phyloP scores from a whole-genome alignment of 2,888 invertebrate species.

The Caenorhabditis afra region DNA sequence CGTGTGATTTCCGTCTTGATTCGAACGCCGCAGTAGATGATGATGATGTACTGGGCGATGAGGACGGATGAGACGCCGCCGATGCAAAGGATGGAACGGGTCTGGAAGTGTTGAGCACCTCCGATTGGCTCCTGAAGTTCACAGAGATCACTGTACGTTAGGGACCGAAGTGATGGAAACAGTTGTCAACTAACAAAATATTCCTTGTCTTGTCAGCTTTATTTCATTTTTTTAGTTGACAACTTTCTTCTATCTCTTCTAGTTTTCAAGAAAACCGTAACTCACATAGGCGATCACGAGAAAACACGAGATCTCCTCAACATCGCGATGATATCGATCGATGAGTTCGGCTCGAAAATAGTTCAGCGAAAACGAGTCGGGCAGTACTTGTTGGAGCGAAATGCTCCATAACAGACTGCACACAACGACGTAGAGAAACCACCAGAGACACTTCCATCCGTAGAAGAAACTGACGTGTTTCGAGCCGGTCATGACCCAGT shows the following conservation, averaged over 20 bases:
- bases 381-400: background rate
- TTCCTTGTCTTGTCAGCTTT: too few relatives aligned
- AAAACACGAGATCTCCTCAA: background rate
- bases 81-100: too few relatives aligned
- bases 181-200: too few relatives aligned
- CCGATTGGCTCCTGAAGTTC: too few relatives aligned
- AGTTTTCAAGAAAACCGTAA: too few relatives aligned
- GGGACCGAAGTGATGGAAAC: too few relatives aligned
- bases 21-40: constrained; percentile 19
- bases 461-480: constrained; percentile 1
- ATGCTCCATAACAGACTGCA: constrained; percentile 2
- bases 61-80: background rate
- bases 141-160: too few relatives aligned
- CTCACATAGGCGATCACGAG: background rate
- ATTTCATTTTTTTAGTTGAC: too few relatives aligned
- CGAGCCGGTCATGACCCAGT: constrained; percentile 18
- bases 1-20: constrained; percentile 1
- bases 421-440: background rate
- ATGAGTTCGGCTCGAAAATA: constrained; percentile 2
- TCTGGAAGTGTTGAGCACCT: too few relatives aligned
- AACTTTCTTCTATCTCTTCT: too few relatives aligned
- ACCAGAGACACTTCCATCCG: background rate
- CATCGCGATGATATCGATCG: background rate
- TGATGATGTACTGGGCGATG: constrained; percentile 3
- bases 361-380: background rate